phyloP scores from a whole-genome alignment of 1,140 invertebrate genomes.

The Aphaenogaster ashmeadi region DNA sequence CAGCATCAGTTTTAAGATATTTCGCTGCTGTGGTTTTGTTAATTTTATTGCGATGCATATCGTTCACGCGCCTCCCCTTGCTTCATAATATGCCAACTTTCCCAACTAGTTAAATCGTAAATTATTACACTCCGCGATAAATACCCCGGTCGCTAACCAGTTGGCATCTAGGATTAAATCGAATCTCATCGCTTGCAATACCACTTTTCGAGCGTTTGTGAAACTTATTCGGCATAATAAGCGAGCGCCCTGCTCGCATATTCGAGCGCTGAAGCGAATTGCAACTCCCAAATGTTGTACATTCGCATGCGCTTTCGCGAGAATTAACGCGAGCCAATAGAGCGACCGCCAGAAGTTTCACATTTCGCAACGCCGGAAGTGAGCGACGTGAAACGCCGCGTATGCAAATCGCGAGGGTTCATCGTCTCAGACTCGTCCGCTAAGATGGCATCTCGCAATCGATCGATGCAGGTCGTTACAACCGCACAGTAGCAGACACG shows the following conservation, averaged over 20 bases:
- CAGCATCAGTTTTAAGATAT: not conserved
- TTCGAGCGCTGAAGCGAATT: not conserved
- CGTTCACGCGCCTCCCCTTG: too few species aligned
- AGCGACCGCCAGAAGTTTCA: constrained; percentile 45
- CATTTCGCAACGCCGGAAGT: constrained; percentile 36
- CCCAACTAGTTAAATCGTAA: constrained; percentile 6
- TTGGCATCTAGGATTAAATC: constrained; percentile 33
- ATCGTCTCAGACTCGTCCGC: constrained; percentile 52
- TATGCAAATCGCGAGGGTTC: constrained; percentile 59
- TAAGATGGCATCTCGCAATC: constrained; percentile 59
- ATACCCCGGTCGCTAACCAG: constrained; percentile 1
- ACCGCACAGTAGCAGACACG: constrained; percentile 25
- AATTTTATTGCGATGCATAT: not conserved
- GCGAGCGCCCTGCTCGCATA: not conserved
- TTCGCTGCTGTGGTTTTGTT: not conserved
- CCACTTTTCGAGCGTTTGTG: not conserved
- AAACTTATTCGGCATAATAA: constrained; percentile 32
- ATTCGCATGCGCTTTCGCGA: constrained; percentile 8
- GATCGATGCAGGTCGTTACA: constrained; percentile 54
- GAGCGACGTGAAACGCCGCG: constrained; percentile 53
- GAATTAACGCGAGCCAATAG: constrained; percentile 42
- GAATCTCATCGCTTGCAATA: constrained; percentile 21
- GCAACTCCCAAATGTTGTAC: not conserved
- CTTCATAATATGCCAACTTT: constrained; percentile 10
- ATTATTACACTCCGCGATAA: constrained; percentile 13